Base-by-base conservation (phyloP, 2,888 invertebrate genomes). In the Anoplius nigerrimus region DNA sequence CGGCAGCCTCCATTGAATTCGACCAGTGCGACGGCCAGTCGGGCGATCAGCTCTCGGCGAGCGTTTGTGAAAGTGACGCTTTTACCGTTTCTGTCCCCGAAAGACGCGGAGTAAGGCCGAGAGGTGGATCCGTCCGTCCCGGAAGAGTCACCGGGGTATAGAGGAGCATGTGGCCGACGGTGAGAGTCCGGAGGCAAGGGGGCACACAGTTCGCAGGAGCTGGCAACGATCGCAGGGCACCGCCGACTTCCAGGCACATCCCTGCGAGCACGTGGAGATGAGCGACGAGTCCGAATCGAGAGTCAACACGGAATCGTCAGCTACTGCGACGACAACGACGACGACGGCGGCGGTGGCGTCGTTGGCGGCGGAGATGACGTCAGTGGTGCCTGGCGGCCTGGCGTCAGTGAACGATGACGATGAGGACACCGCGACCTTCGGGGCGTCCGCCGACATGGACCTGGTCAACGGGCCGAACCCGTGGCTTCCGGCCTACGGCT, bases 401-500 rank as follows among this genome's bases (percentile, higher is more conserved):
- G 66, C 67, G 48, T 51, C 59, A 18, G 22, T 24, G 46, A 54
- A 13, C 43, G 74, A 76, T n/a, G 79, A 76, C 51, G 76, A 82
- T 63, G 76, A 77, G 55, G 78, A 79, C 52, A 56, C 74, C 48
- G 48, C 69, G 63, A 59, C 75, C 71, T 69, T 74, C 56, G 51
- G 62, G 54, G 80, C 76, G 71, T 75, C 75, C 55, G 65, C 80
- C 65, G 87, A 87, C 72, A 83, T 86, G 85, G 84, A 86, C 64
- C 79, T 87, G 79, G 87, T 90, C 74, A 87, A 90, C 82, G 93
- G 93, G 82, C 92, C 93, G 85, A 93, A 93, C 90, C 93, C 94
- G 84, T 94, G 94, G 94, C 91, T 94, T 89, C 94, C 94, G 80
- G 94, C 94, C 82, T 94, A 94, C 87, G 94, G 94, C 82, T 94